Conservation (phyloP, 2,888 invertebrate species). For the Drosophila parthenogenetica region DNA sequence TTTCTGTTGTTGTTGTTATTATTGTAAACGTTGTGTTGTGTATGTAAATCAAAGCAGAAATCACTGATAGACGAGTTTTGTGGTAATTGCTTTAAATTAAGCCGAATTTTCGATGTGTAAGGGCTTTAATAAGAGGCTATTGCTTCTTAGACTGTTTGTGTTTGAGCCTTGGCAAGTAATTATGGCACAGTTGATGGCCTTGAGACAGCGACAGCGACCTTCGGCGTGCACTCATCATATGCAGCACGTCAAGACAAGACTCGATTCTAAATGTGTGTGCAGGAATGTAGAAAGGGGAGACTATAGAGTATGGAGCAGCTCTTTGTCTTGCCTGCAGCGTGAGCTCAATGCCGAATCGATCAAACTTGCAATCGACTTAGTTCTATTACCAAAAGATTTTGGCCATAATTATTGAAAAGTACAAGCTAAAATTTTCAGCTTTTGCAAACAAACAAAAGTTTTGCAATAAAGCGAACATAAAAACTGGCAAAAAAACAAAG, state of each 20-base stretch:
- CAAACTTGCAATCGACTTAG: conserved; percentile 63
- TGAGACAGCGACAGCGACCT: conserved; percentile 28
- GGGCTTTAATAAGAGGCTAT: conserved; percentile 6
- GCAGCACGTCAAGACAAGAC: conserved; percentile 49
- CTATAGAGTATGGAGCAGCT: no score
- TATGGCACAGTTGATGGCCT: conserved; percentile 28
- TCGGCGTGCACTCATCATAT: conserved; percentile 35
- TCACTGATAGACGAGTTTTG: conserved; percentile 5
- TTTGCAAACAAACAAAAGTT: neutral
- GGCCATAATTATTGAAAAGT: conserved; percentile 14
- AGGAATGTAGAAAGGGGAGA: neutral
- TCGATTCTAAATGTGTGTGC: conserved; percentile 27
- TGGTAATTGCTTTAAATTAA: conserved; percentile 2
- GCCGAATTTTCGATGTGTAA: conserved; percentile 13
- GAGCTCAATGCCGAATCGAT: conserved; percentile 67
- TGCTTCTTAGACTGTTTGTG: conserved; percentile 8
- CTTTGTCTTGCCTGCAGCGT: conserved; percentile 17
- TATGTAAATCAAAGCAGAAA: conserved; percentile 10
- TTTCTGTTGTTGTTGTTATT: conserved; percentile 1
- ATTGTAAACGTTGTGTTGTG: neutral
- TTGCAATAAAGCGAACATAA: neutral
- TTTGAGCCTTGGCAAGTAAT: conserved; percentile 22
- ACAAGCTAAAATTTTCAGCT: neutral
- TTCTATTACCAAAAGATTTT: conserved; percentile 15
- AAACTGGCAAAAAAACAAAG: neutral